A percentile compares a stretch with the other conserved stretches of the same genome.
These are phyloP conservation scores for Aegotheles bennettii DNA, from an alignment of 2,113 vertebrate genomes.

Conservation along the genomic window DNA sequence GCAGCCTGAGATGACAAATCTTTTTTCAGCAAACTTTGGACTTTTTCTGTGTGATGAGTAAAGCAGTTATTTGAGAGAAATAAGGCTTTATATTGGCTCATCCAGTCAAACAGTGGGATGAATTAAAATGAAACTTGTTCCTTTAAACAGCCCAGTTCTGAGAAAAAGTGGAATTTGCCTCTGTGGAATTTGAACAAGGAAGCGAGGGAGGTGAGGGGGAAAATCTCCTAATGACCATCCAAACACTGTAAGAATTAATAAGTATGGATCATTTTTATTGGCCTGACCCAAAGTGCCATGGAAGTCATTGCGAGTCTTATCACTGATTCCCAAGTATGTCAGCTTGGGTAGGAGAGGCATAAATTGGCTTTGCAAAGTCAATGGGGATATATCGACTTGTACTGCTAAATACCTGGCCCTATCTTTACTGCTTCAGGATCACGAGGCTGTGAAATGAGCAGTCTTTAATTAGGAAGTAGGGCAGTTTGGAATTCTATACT, in stretches of 20 bases:
- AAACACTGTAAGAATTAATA: not conserved
- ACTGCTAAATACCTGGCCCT: not conserved
- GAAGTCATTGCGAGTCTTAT: not conserved
- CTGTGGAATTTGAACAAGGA: not conserved
- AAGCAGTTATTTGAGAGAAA: not conserved
- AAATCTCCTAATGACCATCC: not conserved
- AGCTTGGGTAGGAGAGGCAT: not conserved
- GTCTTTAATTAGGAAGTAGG: not conserved
- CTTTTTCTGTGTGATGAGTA: not conserved
- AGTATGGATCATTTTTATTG: not conserved
- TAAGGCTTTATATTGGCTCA: not conserved
- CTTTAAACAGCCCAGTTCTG: not conserved
- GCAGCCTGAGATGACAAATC: not conserved
- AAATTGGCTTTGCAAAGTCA: slow-evolving; percentile 10
- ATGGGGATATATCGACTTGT: not conserved
- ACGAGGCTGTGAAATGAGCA: not conserved
- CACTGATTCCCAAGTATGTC: not conserved
- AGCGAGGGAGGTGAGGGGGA: not conserved
- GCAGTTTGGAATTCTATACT: not conserved
- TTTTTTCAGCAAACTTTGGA: not conserved
- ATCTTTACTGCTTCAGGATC: not conserved
- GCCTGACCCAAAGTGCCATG: not conserved
- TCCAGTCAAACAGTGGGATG: not conserved
- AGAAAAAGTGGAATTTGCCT: not conserved
- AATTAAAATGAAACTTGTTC: not conserved